Evolutionary conservation across 2,113 vertebrate genomes (phyloP).

Genomic region (pig (Sus scrofa)): DNA sequence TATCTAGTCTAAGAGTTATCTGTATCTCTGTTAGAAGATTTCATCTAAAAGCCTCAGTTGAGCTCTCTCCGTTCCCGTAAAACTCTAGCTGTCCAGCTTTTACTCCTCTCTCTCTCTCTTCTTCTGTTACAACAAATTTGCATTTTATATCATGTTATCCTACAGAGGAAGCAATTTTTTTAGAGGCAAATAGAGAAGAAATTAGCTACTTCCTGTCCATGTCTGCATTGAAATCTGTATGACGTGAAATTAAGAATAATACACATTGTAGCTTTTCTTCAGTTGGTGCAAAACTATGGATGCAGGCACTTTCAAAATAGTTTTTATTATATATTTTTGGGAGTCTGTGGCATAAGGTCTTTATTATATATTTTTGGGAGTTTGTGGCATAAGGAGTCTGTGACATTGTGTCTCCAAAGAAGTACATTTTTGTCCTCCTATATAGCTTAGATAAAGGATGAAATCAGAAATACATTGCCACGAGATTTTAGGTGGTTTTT

Average conservation of each 20-base stretch:
- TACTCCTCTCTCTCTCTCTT: neutral
- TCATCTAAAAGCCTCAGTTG: neutral
- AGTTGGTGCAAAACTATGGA: neutral
- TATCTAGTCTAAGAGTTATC: neutral
- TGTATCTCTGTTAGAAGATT: neutral
- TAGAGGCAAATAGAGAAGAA: conserved; percentile 31
- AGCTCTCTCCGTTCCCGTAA: neutral
- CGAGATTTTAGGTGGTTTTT: conserved; percentile 32
- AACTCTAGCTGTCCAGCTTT: neutral
- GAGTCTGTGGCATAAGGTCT: neutral
- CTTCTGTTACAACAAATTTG: neutral
- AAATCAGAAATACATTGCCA: conserved; percentile 12
- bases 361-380: neutral
- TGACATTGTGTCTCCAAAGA: conserved; percentile 9
- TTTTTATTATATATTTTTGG: neutral
- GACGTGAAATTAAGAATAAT: neutral
- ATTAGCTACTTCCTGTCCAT: neutral
- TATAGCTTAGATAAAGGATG: conserved; percentile 33
- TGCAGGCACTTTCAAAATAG: neutral
- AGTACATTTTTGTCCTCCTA: conserved; percentile 6
- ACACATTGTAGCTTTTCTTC: neutral
- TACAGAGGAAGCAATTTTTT: conserved; percentile 36
- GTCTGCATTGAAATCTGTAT: conserved; percentile 10
- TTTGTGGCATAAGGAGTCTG: neutral
- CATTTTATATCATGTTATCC: neutral